phyloP scores from a whole-genome alignment of 2,797 vertebrate species.

The Gymnothorax javanicus region DNA sequence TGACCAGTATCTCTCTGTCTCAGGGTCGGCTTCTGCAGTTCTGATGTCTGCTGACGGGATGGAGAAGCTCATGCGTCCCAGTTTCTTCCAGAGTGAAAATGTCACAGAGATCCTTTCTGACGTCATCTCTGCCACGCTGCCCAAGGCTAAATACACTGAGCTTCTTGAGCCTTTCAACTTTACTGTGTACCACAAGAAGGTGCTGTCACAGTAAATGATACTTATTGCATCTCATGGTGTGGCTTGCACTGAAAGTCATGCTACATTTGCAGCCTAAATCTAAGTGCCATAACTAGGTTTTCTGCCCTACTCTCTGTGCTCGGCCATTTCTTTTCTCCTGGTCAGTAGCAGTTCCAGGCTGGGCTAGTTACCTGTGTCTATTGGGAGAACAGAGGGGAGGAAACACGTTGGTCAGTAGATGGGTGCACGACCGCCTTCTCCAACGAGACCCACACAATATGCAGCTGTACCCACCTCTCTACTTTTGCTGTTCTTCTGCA shows the following conservation, averaged over 20 bases:
- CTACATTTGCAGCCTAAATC: too few relatives aligned
- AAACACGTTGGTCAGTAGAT: constrained; percentile 59
- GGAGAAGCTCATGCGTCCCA: too few relatives aligned
- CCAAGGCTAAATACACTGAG: too few relatives aligned
- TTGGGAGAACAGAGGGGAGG: constrained; percentile 53
- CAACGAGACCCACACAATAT: constrained; percentile 61
- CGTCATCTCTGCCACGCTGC: too few relatives aligned
- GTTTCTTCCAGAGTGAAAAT: too few relatives aligned
- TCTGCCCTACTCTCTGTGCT: neutral
- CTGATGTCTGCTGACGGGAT: too few relatives aligned
- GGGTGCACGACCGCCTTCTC: constrained; percentile 57
- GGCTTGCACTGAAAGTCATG: too few relatives aligned
- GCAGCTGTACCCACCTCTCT: constrained; percentile 70
- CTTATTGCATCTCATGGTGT: too few relatives aligned
- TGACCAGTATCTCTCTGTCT: neutral
- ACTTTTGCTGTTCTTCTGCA: constrained; percentile 73
- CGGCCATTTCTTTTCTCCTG: neutral
- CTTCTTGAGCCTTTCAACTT: constrained; percentile 54
- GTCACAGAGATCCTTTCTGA: too few relatives aligned
- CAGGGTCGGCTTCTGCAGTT: constrained; percentile 29
- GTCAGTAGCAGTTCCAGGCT: constrained; percentile 43
- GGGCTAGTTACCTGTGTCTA: constrained; percentile 65
- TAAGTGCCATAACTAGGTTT: too few relatives aligned
- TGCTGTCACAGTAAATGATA: constrained; percentile 13
- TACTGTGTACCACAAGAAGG: constrained; percentile 63